Conservation (phyloP, 2,113 vertebrate species). For the Ovis aries region DNA sequence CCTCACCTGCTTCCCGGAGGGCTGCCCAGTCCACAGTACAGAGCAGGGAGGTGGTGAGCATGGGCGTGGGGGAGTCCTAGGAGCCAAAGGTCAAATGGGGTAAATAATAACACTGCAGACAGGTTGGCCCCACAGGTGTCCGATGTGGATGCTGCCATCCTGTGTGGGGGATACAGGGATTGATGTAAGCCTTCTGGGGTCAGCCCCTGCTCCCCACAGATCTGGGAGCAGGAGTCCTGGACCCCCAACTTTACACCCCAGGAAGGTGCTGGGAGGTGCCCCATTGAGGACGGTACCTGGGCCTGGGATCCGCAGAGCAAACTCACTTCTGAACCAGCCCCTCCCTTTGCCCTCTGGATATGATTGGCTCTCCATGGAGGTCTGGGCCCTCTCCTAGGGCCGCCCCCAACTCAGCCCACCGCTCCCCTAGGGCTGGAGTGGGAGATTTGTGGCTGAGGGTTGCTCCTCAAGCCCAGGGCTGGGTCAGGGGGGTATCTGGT, state of each 20-base stretch:
- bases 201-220: background rate
- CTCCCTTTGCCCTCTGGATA: background rate
- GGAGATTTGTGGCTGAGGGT: background rate
- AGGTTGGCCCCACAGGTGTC: fast-evolving
- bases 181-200: background rate
- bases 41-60: background rate
- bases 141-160: fast-evolving
- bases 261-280: background rate
- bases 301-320: no score
- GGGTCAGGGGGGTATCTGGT: background rate
- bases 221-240: background rate
- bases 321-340: background rate
- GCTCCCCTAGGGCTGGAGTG: no score
- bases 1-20: background rate
- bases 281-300: no score
- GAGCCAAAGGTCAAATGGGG: background rate
- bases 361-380: background rate
- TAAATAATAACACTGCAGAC: background rate
- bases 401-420: background rate
- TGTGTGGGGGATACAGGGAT: background rate
- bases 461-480: background rate
- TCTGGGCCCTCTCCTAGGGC: background rate
- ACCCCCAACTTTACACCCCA: background rate
- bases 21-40: background rate
- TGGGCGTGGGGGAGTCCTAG: background rate